Percentiles rank a stretch among this genome's conserved stretches.
phyloP scores from a whole-genome alignment of 2,888 invertebrate genomes.

The Plutella xylostella region DNA sequence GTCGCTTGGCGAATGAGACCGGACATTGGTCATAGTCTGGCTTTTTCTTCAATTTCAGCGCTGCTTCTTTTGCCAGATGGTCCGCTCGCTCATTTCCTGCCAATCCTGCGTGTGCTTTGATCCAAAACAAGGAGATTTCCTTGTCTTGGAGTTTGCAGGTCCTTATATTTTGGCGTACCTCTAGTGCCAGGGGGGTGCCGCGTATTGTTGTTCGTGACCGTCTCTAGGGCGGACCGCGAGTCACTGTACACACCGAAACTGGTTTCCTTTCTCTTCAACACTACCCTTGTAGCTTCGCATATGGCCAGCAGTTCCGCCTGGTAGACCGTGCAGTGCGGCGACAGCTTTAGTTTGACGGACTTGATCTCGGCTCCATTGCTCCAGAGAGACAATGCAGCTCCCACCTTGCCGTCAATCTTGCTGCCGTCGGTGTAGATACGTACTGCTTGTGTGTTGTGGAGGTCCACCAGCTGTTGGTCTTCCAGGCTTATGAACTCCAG shows the following conservation, averaged over 20 bases:
- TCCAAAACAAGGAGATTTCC: slow-evolving; percentile 7
- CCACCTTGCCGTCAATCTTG: slow-evolving; percentile 6
- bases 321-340: slow-evolving; percentile 5
- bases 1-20: slow-evolving; percentile 3
- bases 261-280: background rate
- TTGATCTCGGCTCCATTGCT: background rate
- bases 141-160: background rate
- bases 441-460: background rate
- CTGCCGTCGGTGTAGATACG: slow-evolving; percentile 4
- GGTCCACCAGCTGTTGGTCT: too few relatives aligned
- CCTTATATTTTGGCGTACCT: background rate
- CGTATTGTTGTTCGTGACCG: background rate
- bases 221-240: slow-evolving; percentile 9
- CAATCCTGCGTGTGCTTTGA: slow-evolving; percentile 9
- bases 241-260: slow-evolving; percentile 4
- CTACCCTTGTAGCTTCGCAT: background rate
- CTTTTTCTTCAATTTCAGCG: background rate
- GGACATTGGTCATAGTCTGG: slow-evolving; percentile 9
- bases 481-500: background rate
- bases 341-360: background rate
- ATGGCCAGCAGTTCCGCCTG: slow-evolving; percentile 10
- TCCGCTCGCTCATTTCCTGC: slow-evolving; percentile 14
- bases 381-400: slow-evolving; percentile 6
- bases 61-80: slow-evolving; percentile 12
- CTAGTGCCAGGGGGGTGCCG: background rate